Conservation (phyloP, 2,113 vertebrate species). For the Uria aalge region DNA sequence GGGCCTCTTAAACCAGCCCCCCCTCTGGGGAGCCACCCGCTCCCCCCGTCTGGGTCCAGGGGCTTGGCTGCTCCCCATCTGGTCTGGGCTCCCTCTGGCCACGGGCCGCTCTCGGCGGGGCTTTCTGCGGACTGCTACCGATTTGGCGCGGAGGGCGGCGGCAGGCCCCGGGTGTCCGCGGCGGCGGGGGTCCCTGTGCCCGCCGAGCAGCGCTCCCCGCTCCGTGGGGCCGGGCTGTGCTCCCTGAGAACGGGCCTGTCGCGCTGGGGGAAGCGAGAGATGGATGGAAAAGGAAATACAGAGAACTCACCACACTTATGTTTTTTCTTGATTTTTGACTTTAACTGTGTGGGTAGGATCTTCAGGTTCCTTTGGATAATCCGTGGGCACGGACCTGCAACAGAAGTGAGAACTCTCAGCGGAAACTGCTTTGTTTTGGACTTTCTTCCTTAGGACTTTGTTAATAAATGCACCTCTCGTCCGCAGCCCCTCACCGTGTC, state of each 20-base stretch:
- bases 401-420: slow-evolving; percentile 61
- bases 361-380: slow-evolving; percentile 48
- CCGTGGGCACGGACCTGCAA: slow-evolving; percentile 59
- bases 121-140: not conserved
- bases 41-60: not conserved
- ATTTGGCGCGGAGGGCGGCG: not conserved
- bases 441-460: not conserved
- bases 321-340: slow-evolving; percentile 64
- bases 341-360: slow-evolving; percentile 59
- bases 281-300: not conserved
- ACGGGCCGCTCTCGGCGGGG: not conserved
- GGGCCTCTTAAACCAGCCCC: not conserved
- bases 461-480: slow-evolving; percentile 17
- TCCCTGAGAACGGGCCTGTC: not conserved
- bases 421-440: slow-evolving; percentile 13
- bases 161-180: not conserved
- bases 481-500: not conserved
- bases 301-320: slow-evolving; percentile 55
- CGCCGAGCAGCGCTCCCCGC: not conserved
- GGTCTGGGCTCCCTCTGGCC: not conserved
- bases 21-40: not conserved
- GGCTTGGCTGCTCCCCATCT: not conserved
- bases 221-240: not conserved
- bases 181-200: not conserved
- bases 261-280: not conserved